These are phyloP conservation scores for Lepus timidus DNA, from an alignment of 2,113 vertebrate genomes.

Conservation along the genomic window DNA sequence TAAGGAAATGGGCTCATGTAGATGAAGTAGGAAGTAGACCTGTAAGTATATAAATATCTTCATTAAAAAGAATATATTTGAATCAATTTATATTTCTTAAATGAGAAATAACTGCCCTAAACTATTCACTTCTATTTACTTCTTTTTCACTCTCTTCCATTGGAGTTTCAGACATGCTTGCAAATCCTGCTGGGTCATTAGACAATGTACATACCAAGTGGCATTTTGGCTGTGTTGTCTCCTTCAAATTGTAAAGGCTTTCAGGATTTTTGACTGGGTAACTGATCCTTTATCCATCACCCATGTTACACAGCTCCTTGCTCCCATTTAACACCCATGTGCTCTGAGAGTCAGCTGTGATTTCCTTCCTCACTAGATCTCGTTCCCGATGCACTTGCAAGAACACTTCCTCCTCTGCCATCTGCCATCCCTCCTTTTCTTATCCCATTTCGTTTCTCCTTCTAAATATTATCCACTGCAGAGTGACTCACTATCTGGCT, in stretches of 20 bases:
- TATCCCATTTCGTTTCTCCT: conserved; percentile 8
- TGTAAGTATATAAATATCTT: not conserved
- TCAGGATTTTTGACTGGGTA: not conserved
- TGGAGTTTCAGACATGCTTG: not conserved
- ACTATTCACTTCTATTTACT: not conserved
- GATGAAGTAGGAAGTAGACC: not conserved
- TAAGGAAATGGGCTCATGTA: not conserved
- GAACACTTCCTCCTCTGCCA: not conserved
- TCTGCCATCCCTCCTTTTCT: not conserved
- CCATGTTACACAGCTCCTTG: not conserved
- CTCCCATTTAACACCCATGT: not conserved
- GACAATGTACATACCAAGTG: not conserved
- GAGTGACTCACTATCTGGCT: not conserved
- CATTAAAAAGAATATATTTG: not conserved
- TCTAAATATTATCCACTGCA: not conserved
- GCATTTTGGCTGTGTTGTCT: no score
- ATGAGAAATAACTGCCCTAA: not conserved
- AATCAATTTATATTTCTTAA: not conserved
- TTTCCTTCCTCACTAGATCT: not conserved
- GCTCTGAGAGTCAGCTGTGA: not conserved
- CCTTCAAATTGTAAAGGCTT: not conserved
- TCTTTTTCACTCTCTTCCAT: not conserved
- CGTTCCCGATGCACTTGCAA: not conserved
- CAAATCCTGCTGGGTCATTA: not conserved
- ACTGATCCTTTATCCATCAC: not conserved